Evolutionary conservation across 2,888 invertebrate species (phyloP).

Genomic region (Seira musarum): DNA sequence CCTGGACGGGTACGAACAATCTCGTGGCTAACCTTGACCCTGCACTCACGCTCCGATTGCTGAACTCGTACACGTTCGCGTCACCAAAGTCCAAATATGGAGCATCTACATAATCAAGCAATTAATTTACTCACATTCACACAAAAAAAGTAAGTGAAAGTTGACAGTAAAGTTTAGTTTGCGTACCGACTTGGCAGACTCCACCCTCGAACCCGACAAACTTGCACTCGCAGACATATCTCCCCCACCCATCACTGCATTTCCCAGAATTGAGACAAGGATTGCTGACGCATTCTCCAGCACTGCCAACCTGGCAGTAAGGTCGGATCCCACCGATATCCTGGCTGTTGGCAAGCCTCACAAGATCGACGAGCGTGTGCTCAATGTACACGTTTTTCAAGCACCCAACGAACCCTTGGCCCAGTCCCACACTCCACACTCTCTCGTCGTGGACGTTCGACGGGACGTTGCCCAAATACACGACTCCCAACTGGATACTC

Average conservation of each 20-base stretch:
- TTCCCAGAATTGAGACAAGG: slow-evolving; percentile 92
- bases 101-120: slow-evolving; percentile 18
- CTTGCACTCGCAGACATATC: slow-evolving; percentile 94
- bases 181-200: slow-evolving; percentile 87
- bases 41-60: slow-evolving; percentile 13
- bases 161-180: no score
- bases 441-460: slow-evolving; percentile 4
- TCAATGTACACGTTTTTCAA: slow-evolving; percentile 91
- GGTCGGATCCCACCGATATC: slow-evolving; percentile 73
- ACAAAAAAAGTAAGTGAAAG: no score
- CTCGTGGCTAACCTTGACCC: slow-evolving; percentile 17
- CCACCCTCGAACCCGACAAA: slow-evolving; percentile 90
- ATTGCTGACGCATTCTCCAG: slow-evolving; percentile 85
- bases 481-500: slow-evolving; percentile 87
- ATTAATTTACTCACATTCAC: no score
- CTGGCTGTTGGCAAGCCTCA: slow-evolving; percentile 90
- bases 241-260: slow-evolving; percentile 96
- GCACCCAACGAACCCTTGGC: slow-evolving; percentile 95
- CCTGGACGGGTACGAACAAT: slow-evolving; percentile 35
- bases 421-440: slow-evolving; percentile 91
- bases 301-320: slow-evolving; percentile 82
- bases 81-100: slow-evolving; percentile 41
- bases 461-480: slow-evolving; percentile 91
- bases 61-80: slow-evolving; percentile 39
- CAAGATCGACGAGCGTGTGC: slow-evolving; percentile 89